Base-by-base conservation (phyloP, 2,888 invertebrate species). In the Caenorhabditis sp. region DNA sequence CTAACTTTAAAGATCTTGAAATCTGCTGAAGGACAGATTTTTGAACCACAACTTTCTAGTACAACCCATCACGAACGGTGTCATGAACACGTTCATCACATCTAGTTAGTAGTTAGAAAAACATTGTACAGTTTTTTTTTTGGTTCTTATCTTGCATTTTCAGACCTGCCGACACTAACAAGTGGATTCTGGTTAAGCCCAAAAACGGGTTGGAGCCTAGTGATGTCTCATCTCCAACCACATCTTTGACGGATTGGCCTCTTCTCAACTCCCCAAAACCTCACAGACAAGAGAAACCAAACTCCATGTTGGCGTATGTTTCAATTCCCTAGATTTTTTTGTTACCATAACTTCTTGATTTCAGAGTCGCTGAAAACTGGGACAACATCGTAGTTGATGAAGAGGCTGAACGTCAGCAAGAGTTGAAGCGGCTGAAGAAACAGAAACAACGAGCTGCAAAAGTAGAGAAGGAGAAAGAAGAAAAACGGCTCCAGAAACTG, bases 291-390 rank as follows among this genome's bases (percentile, higher is more conserved):
- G 38, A 59, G 22, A 59, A 38, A 31, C 35, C 35, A 38, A 59
- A 31, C 0, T n/a, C 22, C 0, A 7, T 59, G 12, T 6, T 16
- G 7, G 38, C 16, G 59, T 59, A 59, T 12, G 38, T 58, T 31
- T n/a, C n/a, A 6, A 8, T 38, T 38, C 12, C 12, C 31, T 6
- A 44, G 28, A 35, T 6, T 22, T 22, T 59, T n/a, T n/a, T 16
- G n/a, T 1, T 14, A 44, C 44, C 16, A 3, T n/a, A 14, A n/a
- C 5, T 44, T 44, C 16, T 47, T 49, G 10, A 38, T 68, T 68
- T 28, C 38, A 70, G 70, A 28, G 44, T 73, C 6, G 58, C 72
- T 12, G 61, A 73, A 16, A 51, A 3, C 7, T 49, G 72, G 49
- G 59, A 59, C 26, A 28, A 59, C 12, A 12, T 61, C 1, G 51